Percentiles rank a stretch among this genome's conserved stretches.
phyloP scores from a whole-genome alignment of 2,888 invertebrate species.

The Cerceris ruficornis region DNA sequence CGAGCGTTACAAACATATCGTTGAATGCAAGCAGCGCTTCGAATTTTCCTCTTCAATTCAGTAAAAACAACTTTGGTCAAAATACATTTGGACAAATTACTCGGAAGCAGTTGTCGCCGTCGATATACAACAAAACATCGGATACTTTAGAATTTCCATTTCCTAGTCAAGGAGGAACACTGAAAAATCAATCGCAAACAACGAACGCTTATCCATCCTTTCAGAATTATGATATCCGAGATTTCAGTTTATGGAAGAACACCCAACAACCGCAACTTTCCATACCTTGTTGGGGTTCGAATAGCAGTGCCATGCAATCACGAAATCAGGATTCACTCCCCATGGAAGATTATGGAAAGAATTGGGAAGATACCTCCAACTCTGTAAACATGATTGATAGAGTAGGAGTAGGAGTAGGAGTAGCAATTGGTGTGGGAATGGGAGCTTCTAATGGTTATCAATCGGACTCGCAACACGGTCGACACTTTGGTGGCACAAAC shows the following conservation, averaged over 20 bases:
- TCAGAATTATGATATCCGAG: slow-evolving; percentile 71
- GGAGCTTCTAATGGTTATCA: slow-evolving; percentile 71
- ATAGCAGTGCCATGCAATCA: slow-evolving; percentile 54
- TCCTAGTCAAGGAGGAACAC: slow-evolving; percentile 58
- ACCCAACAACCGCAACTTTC: slow-evolving; percentile 73
- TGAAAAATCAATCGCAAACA: slow-evolving; percentile 56
- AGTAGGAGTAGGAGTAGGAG: slow-evolving; percentile 56
- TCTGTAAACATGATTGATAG: slow-evolving; percentile 62
- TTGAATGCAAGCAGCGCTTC: slow-evolving; percentile 46
- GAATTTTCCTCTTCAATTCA: slow-evolving; percentile 66
- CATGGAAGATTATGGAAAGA: slow-evolving; percentile 68
- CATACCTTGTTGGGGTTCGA: slow-evolving; percentile 74
- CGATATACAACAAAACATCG: slow-evolving; percentile 65
- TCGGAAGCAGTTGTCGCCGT: slow-evolving; percentile 70
- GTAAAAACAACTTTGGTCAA: slow-evolving; percentile 66
- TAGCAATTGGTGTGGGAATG: slow-evolving; percentile 38
- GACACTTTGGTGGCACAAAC: slow-evolving; percentile 65
- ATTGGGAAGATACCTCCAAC: slow-evolving; percentile 71
- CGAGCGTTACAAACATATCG: slow-evolving; percentile 37
- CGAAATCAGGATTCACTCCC: slow-evolving; percentile 63
- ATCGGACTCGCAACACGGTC: slow-evolving; percentile 63
- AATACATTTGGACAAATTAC: slow-evolving; percentile 60
- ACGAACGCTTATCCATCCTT: slow-evolving; percentile 70
- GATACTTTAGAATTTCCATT: slow-evolving; percentile 68
- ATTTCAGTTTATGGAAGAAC: slow-evolving; percentile 77